phyloP scores from a whole-genome alignment of 2,797 vertebrate genomes.

The Emydoidea blandingii region DNA sequence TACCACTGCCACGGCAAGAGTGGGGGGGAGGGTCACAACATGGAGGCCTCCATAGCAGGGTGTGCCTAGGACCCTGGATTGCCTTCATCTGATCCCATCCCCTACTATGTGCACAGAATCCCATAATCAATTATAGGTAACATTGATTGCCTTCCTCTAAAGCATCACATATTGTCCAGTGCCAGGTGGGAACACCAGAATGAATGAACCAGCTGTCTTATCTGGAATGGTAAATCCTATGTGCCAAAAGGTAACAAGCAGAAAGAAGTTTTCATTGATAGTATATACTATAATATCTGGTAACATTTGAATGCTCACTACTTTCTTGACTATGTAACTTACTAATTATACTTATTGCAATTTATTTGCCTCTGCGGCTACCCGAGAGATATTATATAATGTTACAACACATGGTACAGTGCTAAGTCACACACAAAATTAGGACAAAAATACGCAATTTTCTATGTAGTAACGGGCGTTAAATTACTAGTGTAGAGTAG shows the following conservation, averaged over 20 bases:
- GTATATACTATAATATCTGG: neutral
- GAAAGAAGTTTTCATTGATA: neutral
- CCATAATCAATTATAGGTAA: neutral
- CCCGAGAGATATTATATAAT: neutral
- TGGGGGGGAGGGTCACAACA: neutral
- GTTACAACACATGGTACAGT: neutral
- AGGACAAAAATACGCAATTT: neutral
- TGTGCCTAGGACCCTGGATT: neutral
- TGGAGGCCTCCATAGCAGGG: neutral
- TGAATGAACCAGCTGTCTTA: neutral
- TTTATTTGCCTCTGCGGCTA: neutral
- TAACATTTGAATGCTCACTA: neutral
- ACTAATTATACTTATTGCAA: constrained; percentile 6
- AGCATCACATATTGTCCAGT: neutral
- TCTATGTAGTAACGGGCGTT: neutral
- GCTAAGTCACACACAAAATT: constrained; percentile 10
- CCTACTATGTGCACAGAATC: neutral
- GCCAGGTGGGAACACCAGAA: neutral
- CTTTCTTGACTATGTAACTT: neutral
- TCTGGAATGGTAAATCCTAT: neutral
- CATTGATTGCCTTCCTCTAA: neutral
- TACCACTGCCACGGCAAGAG: neutral
- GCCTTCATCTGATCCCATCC: neutral
- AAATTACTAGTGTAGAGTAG: constrained; percentile 20
- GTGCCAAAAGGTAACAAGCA: neutral